phyloP scores from a whole-genome alignment of 2,113 vertebrate genomes.

The Hassar affinis region DNA sequence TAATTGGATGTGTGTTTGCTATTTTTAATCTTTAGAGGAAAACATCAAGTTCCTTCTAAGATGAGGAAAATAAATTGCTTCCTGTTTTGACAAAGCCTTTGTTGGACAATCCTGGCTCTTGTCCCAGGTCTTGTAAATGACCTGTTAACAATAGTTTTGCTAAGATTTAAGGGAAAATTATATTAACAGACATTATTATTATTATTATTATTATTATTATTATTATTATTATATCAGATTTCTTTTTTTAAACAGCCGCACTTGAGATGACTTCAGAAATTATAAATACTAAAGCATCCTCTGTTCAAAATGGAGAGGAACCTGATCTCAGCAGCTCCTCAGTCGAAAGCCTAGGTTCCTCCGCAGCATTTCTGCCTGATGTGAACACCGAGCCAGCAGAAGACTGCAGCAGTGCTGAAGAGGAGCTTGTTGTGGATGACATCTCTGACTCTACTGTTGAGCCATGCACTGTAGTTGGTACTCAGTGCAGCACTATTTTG shows the following conservation, averaged over 20 bases:
- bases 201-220: background rate
- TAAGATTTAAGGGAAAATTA: background rate
- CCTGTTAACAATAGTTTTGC: background rate
- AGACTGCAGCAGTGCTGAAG: slow-evolving; percentile 38
- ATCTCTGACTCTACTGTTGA: slow-evolving; percentile 53
- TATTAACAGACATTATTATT: background rate
- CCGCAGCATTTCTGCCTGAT: background rate
- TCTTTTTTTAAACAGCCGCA: background rate
- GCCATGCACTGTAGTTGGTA: background rate
- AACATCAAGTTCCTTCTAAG: background rate
- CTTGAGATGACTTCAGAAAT: background rate
- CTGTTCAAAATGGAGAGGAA: background rate
- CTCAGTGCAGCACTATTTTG: background rate
- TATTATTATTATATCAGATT: background rate
- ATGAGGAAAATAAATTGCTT: background rate
- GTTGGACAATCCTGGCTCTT: background rate
- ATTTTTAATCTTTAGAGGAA: slow-evolving; percentile 1
- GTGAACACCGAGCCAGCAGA: slow-evolving; percentile 24
- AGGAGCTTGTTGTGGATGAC: slow-evolving; percentile 65
- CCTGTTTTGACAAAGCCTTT: background rate
- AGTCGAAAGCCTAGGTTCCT: background rate
- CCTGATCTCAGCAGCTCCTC: background rate
- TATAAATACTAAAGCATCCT: background rate
- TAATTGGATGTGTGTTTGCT: background rate
- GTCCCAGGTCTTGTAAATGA: background rate